Base-by-base conservation (phyloP, 2,888 invertebrate genomes). In the Melieria picta region DNA sequence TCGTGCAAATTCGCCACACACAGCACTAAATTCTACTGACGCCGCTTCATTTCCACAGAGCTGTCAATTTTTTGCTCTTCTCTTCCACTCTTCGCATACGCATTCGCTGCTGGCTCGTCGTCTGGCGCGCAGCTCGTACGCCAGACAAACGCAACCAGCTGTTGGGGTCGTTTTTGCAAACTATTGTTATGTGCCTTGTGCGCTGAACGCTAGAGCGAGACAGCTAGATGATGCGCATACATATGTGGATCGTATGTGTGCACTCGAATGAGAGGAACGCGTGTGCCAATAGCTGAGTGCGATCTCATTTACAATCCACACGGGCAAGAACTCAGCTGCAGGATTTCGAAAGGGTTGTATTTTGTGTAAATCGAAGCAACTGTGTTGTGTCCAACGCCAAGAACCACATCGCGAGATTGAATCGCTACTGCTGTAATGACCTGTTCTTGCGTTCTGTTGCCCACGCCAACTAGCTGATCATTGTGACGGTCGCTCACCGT, bases 1-100 rank as follows among this genome's bases (percentile, higher is more conserved):
- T 7, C 45, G 46, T 13, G 42, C 52, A 52, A 67, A 61, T 67
- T 52, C 46, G 43, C 72, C 65, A 52, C 71, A 74, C 72, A 76
- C 71, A 75, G 73, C 72, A 76, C 74, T 77, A 76, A 75, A 75
- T 83, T 83, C 83, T 80, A 82, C 82, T 83, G 83, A 84, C 83
- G 84, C 83, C 83, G 84, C 79, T 80, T 77, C 77, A 75, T 77
- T 76, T 75, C 73, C 74, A 72, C 62, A 71, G 64, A 74, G 76
- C 77, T 77, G 71, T 72, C 72, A 69, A 55, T 67, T 74, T 70
- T 75, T 65, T 65, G 72, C 69, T 60, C 61, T 70, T 63, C 57
- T 60, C 64, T 46, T 68, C 46, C 13, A 69, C 64, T 60, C 58
- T 52, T 74, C 75, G 72, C 72, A 61, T 50, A 42, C 71, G 65